These are phyloP conservation scores for Epistrophe eligans DNA, from an alignment of 2,888 invertebrate genomes.

Conservation along the genomic window DNA sequence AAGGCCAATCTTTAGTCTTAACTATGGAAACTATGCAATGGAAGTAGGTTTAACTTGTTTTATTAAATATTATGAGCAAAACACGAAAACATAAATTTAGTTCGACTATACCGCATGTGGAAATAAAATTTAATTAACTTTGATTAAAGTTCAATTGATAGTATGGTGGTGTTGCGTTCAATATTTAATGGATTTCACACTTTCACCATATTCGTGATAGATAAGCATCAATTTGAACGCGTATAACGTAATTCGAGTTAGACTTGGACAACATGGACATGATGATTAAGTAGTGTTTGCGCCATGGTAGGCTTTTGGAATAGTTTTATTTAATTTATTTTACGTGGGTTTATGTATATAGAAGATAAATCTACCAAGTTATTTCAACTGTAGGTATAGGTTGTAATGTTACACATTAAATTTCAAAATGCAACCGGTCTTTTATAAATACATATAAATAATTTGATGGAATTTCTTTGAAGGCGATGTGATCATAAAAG, in stretches of 20 bases:
- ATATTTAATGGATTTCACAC: constrained; percentile 60
- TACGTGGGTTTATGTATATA: background rate
- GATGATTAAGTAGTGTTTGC: background rate
- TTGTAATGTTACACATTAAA: background rate
- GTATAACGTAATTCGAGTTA: constrained; percentile 5
- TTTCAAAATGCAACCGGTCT: background rate
- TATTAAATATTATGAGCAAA: constrained; percentile 46
- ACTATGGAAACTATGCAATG: background rate
- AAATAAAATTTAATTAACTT: constrained; percentile 61
- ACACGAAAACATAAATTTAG: constrained; percentile 26
- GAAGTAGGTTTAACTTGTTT: constrained; percentile 39
- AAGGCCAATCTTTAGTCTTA: background rate
- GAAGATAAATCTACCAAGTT: background rate
- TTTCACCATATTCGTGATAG: constrained; percentile 53
- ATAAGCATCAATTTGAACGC: constrained; percentile 29
- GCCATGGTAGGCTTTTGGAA: background rate
- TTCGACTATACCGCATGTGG: constrained; percentile 15
- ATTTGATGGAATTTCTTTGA: background rate
- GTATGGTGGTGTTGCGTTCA: constrained; percentile 16
- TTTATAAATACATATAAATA: no score
- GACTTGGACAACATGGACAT: constrained; percentile 9
- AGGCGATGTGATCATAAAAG: no score
- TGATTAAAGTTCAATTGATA: constrained; percentile 49
- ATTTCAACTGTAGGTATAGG: background rate
- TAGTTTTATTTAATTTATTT: constrained; percentile 21